Evolutionary conservation across 2,113 vertebrate genomes (phyloP), one percentile per base, ranked within the genome.

Genomic region (Istiophorus platypterus): DNA sequence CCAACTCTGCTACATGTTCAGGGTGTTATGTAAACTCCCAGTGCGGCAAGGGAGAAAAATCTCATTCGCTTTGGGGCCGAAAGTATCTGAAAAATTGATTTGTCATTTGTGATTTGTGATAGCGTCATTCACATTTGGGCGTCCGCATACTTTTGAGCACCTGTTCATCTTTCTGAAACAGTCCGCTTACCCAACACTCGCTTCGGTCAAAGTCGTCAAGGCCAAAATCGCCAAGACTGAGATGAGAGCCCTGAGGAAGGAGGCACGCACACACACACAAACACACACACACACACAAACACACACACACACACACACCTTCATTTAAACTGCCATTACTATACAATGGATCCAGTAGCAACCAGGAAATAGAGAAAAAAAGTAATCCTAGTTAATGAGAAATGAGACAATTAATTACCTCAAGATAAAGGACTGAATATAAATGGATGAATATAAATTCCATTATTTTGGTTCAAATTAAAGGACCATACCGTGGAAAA

Each of bases 121-220:
- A 22, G 2, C 22, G 22, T 18, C 7, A 29, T n/a, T 64, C 42
- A 24, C 37, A 15, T 42, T 14, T 34, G 20, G 20, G 26, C 26
- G 45, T 70, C 58, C 20, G 18, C 47, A 39, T 58, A 62, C 64
- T 37, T 54, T 27, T 51, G 51, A 5, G 29, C 17, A 59, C 42
- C 2, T 5, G 4, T 29, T 20, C 2, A 45, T 51, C 2, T 4
- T 31, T 11, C 58, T 5, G 41, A 58, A 34, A 4, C 3, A 13
- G 34, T 22, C 2, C 3, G 82, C 93, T 94, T 80, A 95, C 95
- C 95, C 92, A 41, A 96, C 87, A 11, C 88, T 88, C 29, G 76
- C 87, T 78, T 92, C 84, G 69, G 89, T 82, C 41, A 87, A 64
- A 52, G 78, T 63, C 81, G 83, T 27, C 11, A 94, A 34, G 63